Conservation (phyloP, 2,113 vertebrate species). For the Centrocercus urophasianus region DNA sequence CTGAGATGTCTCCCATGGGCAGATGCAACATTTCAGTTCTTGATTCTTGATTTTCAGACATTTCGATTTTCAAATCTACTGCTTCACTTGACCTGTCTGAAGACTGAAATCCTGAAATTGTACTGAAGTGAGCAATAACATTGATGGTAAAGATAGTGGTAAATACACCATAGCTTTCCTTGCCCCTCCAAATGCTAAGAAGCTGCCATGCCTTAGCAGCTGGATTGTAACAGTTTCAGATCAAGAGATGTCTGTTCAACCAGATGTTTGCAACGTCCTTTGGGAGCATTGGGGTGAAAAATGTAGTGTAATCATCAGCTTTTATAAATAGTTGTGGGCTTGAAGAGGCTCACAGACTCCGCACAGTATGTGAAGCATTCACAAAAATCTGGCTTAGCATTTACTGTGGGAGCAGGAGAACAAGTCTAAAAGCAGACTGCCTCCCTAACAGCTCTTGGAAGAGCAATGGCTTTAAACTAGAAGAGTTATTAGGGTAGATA, state of each 20-base stretch:
- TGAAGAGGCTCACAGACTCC: not conserved
- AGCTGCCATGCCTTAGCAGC: not conserved
- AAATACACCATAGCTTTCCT: not conserved
- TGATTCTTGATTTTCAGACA: not conserved
- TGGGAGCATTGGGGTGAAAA: slow-evolving; percentile 5
- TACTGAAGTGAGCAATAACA: not conserved
- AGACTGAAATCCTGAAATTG: not conserved
- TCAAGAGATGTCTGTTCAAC: not conserved
- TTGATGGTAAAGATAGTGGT: not conserved
- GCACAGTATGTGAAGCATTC: not conserved
- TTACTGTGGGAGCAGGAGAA: not conserved
- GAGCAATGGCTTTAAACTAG: too few species aligned
- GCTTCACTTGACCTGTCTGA: not conserved
- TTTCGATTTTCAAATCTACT: not conserved
- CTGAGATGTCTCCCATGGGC: not conserved
- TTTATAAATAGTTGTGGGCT: not conserved
- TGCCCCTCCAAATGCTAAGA: accelerated
- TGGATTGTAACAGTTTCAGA: not conserved
- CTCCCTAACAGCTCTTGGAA: not conserved
- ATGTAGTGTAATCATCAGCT: not conserved
- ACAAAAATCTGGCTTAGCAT: not conserved
- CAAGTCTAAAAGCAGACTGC: not conserved
- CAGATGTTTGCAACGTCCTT: slow-evolving; percentile 2
- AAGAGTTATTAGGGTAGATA: too few species aligned
- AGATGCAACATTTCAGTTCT: not conserved